Percentiles rank a stretch among this genome's conserved stretches.
Evolutionary conservation across 1,140 invertebrate species (phyloP).

Genomic region (Spodoptera litura): DNA sequence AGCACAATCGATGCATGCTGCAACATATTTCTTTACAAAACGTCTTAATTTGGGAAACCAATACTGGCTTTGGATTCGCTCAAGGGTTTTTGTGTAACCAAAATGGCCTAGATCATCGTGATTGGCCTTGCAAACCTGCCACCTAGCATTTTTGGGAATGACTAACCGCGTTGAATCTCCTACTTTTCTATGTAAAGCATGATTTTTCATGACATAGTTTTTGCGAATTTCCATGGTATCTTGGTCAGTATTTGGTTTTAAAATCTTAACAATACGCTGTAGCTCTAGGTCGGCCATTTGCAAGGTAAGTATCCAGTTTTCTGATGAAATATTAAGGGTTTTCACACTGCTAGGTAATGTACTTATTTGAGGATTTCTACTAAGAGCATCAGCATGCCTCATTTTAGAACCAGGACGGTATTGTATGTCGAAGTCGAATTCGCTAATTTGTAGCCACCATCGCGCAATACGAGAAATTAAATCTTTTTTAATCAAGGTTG

Average conservation of each 20-base stretch:
- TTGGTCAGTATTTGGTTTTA: constrained; percentile 47
- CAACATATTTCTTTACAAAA: constrained; percentile 59
- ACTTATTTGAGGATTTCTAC: too few species aligned
- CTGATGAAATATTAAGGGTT: too few species aligned
- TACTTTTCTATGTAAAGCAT: constrained; percentile 40
- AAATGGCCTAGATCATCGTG: constrained; percentile 61
- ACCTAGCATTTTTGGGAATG: constrained; percentile 50
- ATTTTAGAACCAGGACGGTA: too few species aligned
- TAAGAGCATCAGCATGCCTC: too few species aligned
- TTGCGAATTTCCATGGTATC: constrained; percentile 51
- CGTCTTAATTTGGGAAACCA: constrained; percentile 59
- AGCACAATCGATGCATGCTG: constrained; percentile 57
- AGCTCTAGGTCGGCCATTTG: too few species aligned
- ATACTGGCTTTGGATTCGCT: constrained; percentile 52
- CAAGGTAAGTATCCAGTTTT: too few species aligned
- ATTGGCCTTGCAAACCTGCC: constrained; percentile 50
- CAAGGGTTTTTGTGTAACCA: constrained; percentile 53
- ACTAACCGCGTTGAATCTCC: constrained; percentile 47
- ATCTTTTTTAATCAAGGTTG: too few species aligned
- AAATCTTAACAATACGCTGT: too few species aligned
- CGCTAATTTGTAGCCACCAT: too few species aligned
- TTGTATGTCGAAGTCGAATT: too few species aligned
- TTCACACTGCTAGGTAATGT: too few species aligned
- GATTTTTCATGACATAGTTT: constrained; percentile 53
- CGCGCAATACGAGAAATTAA: too few species aligned